Percentiles rank a stretch among this genome's conserved stretches.
Conservation (phyloP, 2,797 vertebrate species). For the Bovichtus diacanthus region DNA sequence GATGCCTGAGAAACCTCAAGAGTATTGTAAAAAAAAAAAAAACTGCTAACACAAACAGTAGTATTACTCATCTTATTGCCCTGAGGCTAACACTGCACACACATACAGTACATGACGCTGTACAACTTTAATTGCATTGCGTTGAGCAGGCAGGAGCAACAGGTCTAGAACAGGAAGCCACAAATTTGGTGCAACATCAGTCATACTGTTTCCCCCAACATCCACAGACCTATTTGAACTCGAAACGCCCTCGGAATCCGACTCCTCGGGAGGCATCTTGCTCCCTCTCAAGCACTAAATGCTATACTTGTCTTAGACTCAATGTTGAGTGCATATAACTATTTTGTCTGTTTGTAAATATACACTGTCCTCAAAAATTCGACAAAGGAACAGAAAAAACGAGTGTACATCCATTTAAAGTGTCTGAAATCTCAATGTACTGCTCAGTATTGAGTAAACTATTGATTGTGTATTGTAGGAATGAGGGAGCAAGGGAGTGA, state of each 20-base stretch:
- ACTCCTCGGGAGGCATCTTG: neutral
- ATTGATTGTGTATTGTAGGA: neutral
- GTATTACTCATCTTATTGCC: neutral
- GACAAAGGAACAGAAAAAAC: neutral
- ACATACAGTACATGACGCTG: neutral
- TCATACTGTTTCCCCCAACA: conserved; percentile 36
- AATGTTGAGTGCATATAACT: neutral
- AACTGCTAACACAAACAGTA: neutral
- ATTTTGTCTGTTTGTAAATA: neutral
- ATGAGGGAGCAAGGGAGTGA: neutral
- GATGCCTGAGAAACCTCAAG: neutral
- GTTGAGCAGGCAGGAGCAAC: conserved; percentile 15
- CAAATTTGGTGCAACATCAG: conserved; percentile 44
- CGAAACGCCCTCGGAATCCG: neutral
- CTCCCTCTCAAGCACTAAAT: neutral
- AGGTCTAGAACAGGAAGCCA: conserved; percentile 69
- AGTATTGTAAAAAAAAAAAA: neutral
- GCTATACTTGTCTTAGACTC: neutral
- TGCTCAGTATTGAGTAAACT: neutral
- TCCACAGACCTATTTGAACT: neutral
- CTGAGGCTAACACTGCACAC: neutral
- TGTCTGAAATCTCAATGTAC: neutral
- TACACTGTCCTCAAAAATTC: too few species aligned
- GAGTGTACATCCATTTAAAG: neutral
- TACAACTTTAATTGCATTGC: neutral